Evolutionary conservation across 2,113 vertebrate genomes (phyloP), one percentile per base, ranked within the genome.

Genomic region (Heterotilapia buettikoferi): DNA sequence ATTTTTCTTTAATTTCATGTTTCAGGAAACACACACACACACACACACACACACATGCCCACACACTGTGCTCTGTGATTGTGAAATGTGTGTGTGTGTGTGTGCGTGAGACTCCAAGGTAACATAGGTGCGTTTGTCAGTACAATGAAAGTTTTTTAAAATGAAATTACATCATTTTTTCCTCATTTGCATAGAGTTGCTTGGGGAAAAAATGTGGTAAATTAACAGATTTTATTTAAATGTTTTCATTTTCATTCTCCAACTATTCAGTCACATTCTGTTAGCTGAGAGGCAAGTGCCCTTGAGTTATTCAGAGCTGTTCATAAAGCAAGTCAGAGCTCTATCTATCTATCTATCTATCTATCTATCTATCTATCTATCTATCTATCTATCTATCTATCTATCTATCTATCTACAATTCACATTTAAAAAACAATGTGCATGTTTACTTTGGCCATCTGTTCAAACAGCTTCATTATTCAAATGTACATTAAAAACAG

Each of bases 281-380:
- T 52, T 45, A 53, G 61, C 73, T 78, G 38, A 66, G 45, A 88
- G 61, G 19, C 76, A 89, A 59, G 50, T 81, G 84, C 33, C 90
- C 82, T 89, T 88, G 86, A 89, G 87, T 88, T 91, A 63, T 81
- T 83, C 85, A 91, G 82, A 59, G 66, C 57, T 87, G 26, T 73
- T 73, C 71, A 85, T 26, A 53, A 80, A 38, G 61, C 21, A 85
- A 80, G 36, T 56, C 56, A 50, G 19, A 43, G 26, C 43, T 29
- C 88, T 79, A 63, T 50, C 82, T 81, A 43, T 33, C 80, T 68
- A 66, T 53, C 84, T 83, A 56, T 71, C 84, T 61, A 68, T 80
- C 57, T 54, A n/a, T 78, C 66, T 68, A 40, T 88, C 63, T 53
- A 29, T 84, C 81, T 76, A 12, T 84, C 82, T 82, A 50, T 86